Base-by-base conservation (phyloP, 92 coral and sea anemone species). In the Siderastrea radians region DNA sequence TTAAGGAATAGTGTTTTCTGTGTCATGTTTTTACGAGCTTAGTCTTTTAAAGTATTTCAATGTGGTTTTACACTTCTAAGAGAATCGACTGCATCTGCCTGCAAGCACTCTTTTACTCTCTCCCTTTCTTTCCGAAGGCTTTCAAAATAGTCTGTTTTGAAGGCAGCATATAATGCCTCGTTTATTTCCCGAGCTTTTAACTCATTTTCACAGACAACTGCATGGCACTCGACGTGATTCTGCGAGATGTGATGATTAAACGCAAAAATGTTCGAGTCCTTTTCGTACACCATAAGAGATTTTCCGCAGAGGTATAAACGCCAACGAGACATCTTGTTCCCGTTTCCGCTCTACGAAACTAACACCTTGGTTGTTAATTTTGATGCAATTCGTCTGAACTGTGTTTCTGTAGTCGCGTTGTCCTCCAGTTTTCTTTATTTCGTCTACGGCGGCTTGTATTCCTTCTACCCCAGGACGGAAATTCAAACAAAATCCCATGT, bases 241-340 rank as follows among this genome's bases (percentile, higher is more conserved):
- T 87, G 88, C 72, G 95, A 87, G 53, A 94, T 84, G 55, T 96
- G 99, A 61, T 88, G 93, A 59, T 92, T 95, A 83, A 96, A 93
- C 12, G 98, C 98, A 49, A 96, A 82, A 44, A 96, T 75, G 7
- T 94, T 86, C 66, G 88, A 80, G 68, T 89, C 86, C 58, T 84
- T 76, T 54, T 82, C 74, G 48, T 70, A 58, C 59, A 91, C 68
- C 94, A 49, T 93, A 96, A 26, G 99, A 96, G 26, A 94, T 88
- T 58, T 96, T 93, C 5, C 83, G 89, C 17, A 94, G 86, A 5
- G 96, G 96, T 58, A 94, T 86, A 46, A 91, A 82, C 46, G 71
- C 72, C 6, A 81, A 58, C 26, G 52, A 43, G 2, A 26, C 72
- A 43, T 81, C 68, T 68, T 57, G 49, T 13, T 91, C 92, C 51